phyloP scores from a whole-genome alignment of 1,140 invertebrate species.

The Sarcophaga peregrina region DNA sequence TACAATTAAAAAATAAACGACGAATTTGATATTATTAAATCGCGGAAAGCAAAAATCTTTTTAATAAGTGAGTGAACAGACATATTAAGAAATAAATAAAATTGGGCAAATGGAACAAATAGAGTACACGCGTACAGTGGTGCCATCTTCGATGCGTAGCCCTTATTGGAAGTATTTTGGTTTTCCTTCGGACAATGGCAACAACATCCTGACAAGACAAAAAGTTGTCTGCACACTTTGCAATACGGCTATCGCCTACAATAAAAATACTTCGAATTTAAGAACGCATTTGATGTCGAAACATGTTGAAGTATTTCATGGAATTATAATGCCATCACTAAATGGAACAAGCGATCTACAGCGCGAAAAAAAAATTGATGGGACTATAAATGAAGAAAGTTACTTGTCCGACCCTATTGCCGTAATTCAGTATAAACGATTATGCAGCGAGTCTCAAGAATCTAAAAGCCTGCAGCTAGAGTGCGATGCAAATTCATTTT shows the following conservation, averaged over 20 bases:
- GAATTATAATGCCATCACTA: conserved; percentile 3
- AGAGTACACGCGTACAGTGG: conserved; percentile 63
- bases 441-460: no score
- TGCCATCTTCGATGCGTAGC: conserved; percentile 71
- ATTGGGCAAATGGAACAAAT: conserved; percentile 23
- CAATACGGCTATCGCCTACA: conserved; percentile 71
- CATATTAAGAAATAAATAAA: no score
- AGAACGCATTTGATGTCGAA: conserved; percentile 72
- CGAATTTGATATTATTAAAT: no score
- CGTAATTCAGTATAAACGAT: no score
- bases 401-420: no score
- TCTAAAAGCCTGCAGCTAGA: no score
- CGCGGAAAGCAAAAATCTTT: no score
- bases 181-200: conserved; percentile 70
- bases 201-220: conserved; percentile 70
- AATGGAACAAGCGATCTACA: not conserved
- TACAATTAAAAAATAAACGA: no score
- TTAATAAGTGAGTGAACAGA: no score
- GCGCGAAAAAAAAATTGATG: no score
- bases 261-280: conserved; percentile 72
- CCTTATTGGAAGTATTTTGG: conserved; percentile 74
- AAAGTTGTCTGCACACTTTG: conserved; percentile 72
- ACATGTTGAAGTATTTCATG: conserved; percentile 67
- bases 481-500: no score
- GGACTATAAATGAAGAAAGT: no score